Evolutionary conservation across 2,113 vertebrate species (phyloP).

Genomic region (Odontesthes bonariensis): DNA sequence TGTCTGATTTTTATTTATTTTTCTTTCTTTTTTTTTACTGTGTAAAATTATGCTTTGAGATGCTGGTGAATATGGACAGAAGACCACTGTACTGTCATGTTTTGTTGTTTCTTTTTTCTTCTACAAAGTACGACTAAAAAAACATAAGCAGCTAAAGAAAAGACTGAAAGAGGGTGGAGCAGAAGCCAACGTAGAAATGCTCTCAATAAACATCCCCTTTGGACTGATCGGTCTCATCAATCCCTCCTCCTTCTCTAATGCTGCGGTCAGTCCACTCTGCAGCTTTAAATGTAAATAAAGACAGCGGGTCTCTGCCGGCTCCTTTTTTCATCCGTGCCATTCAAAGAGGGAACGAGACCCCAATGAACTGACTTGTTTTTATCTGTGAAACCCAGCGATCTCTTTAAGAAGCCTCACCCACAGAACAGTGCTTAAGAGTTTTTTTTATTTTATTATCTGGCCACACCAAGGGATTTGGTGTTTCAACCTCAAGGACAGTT

Average conservation of each 20-base stretch:
- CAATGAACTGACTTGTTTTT: constrained; percentile 47
- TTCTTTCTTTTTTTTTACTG: no score
- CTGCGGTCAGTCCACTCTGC: neutral
- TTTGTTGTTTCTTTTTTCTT: neutral
- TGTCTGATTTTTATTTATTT: no score
- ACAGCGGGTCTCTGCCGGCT: neutral
- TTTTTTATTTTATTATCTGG: neutral
- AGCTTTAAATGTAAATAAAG: constrained; percentile 37
- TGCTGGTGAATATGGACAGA: neutral
- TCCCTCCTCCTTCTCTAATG: neutral
- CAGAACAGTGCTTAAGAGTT: constrained; percentile 33
- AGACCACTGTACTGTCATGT: neutral
- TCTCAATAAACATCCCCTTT: constrained; percentile 6
- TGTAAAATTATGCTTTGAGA: no score
- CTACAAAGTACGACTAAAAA: neutral
- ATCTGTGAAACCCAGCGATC: constrained; percentile 53
- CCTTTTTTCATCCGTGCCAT: constrained; percentile 44
- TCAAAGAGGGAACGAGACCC: constrained; percentile 36
- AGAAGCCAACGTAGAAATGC: constrained; percentile 5
- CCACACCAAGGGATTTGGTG: constrained; percentile 51
- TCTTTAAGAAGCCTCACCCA: constrained; percentile 48
- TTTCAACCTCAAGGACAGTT: constrained; percentile 52
- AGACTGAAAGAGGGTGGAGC: neutral
- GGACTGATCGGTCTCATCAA: constrained; percentile 13
- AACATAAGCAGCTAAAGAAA: neutral